Percentiles rank a stretch among this genome's conserved stretches.
phyloP scores from a whole-genome alignment of 2,888 invertebrate species.

The Apotomis betuletana region DNA sequence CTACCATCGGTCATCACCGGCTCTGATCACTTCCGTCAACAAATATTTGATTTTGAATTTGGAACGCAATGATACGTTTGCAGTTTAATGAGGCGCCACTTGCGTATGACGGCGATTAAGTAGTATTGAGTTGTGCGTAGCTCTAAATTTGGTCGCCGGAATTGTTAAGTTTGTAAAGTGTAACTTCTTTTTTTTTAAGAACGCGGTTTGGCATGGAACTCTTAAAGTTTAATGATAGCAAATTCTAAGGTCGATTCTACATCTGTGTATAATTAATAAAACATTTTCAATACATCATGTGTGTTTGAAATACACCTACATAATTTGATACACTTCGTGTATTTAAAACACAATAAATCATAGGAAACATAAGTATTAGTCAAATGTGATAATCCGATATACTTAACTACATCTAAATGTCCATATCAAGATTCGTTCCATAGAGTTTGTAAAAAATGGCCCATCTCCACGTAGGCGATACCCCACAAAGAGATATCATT shows the following conservation, averaged over 20 bases:
- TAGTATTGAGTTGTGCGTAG: neutral
- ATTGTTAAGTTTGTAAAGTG: neutral
- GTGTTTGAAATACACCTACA: conserved; percentile 19
- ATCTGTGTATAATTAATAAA: neutral
- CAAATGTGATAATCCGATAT: conserved; percentile 34
- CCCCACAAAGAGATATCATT: conserved; percentile 35
- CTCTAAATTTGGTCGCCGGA: conserved; percentile 1
- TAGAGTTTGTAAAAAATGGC: conserved; percentile 26
- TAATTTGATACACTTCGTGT: conserved; percentile 11
- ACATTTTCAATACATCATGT: conserved; percentile 3
- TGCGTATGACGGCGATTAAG: neutral
- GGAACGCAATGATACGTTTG: conserved; percentile 26
- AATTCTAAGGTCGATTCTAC: neutral
- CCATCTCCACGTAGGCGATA: conserved; percentile 37
- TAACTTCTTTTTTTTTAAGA: conserved; percentile 3
- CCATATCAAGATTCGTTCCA: conserved; percentile 33
- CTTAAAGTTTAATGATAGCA: neutral
- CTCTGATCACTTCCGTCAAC: conserved; percentile 65
- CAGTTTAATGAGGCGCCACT: conserved; percentile 1
- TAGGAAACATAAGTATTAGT: conserved; percentile 35
- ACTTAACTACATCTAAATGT: conserved; percentile 29
- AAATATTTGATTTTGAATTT: conserved; percentile 48
- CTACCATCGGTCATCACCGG: conserved; percentile 50
- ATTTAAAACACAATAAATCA: conserved; percentile 35
- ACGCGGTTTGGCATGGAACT: neutral